Base-by-base conservation (phyloP, 1,140 invertebrate genomes). In the Panonychus citri region DNA sequence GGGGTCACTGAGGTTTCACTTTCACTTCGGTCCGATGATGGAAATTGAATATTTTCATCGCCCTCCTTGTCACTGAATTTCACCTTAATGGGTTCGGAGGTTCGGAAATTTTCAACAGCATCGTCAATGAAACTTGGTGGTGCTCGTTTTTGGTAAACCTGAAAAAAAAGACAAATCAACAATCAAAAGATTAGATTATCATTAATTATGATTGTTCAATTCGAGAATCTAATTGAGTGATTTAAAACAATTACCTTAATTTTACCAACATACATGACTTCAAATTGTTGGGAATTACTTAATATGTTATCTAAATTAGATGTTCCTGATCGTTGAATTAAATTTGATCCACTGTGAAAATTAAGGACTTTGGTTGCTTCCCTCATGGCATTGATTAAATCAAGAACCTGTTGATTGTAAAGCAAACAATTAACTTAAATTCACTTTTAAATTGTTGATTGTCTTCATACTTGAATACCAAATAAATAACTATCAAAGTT, bases 51-150 rank as follows among this genome's bases (percentile, higher is more conserved):
- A 2, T 46, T 40, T n/a, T 40, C 39, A 46, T n/a, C 19, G n/a
- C 19, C 43, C 13, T 21, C 43, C 10, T n/a, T n/a, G 19, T 21
- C 8, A 19, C 21, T 46, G 27, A 51, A 28, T 51, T 51, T 51
- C n/a, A 30, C 19, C 12, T 53, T 39, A 21, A 17, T 7, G 13
- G 28, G 24, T 10, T 34, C 30, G 13, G 10, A 37, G 17, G 28
- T 26, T 7, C 78, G 77, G 64, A 94, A 86, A 67, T 83, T 87
- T 53, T 80, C 75, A 34, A 91, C 70, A 13, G 85, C 82, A 65
- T 90, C 85, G 66, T 95, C 88, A 57, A 93, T 88, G 61, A 91
- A 82, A 0, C 79, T 77, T 62, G 84, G 81, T 4, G 84, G 81
- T 21, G 90, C 82, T 66, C 85, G 86, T 66, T 81, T 77, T 66